Evolutionary conservation across 2,797 vertebrate species (phyloP).

Genomic region (Valencia hispanica): DNA sequence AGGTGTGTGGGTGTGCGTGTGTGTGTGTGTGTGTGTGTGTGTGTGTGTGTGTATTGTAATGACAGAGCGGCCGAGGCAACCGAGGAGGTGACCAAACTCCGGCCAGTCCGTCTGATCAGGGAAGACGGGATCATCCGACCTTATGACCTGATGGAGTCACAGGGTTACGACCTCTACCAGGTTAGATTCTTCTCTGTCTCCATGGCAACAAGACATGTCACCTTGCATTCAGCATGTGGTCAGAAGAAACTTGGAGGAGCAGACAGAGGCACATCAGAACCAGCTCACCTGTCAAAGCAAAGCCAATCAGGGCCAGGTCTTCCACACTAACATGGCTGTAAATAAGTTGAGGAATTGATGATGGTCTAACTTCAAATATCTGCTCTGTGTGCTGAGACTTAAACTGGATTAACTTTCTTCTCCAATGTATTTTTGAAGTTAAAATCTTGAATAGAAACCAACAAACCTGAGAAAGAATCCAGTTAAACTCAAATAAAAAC

Average conservation of each 20-base stretch:
- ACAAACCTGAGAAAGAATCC: neutral
- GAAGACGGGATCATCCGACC: constrained; percentile 95
- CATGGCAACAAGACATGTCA: neutral
- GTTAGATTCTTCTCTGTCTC: constrained; percentile 70
- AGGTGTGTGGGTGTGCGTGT: constrained; percentile 1
- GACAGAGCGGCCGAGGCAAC: constrained; percentile 91
- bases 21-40: no score
- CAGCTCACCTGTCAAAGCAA: no score
- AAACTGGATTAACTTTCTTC: neutral
- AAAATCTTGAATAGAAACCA: neutral
- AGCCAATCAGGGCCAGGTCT: neutral
- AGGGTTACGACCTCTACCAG: constrained; percentile 94
- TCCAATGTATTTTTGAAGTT: neutral
- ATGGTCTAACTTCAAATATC: neutral
- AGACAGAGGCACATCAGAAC: no score
- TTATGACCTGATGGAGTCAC: constrained; percentile 87
- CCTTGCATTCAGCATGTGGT: neutral
- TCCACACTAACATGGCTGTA: neutral
- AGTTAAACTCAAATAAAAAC: neutral
- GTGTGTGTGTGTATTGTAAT: constrained; percentile 31
- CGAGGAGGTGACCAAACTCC: constrained; percentile 91
- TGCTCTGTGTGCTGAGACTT: neutral
- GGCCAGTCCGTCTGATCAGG: constrained; percentile 89
- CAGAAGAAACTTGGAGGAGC: neutral
- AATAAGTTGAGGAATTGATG: no score